Evolutionary conservation across 2,888 invertebrate genomes (phyloP).

Genomic region (Mellilla xanthometata): DNA sequence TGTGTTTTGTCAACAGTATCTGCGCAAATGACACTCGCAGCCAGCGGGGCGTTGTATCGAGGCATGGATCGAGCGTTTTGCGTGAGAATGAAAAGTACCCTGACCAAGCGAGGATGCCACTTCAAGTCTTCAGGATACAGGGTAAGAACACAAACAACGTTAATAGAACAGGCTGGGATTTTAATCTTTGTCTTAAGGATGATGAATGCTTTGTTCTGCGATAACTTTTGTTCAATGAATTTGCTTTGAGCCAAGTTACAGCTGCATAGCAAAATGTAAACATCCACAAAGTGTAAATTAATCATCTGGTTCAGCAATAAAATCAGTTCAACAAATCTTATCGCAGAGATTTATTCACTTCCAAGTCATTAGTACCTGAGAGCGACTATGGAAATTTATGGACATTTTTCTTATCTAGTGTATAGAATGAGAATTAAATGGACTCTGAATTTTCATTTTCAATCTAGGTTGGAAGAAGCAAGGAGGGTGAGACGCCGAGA

Average conservation of each 20-base stretch:
- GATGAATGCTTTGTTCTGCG: neutral
- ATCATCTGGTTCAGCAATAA: slow-evolving; percentile 22
- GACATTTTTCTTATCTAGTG: slow-evolving; percentile 63
- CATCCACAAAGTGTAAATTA: slow-evolving; percentile 9
- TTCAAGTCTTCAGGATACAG: slow-evolving; percentile 98
- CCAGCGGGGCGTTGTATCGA: slow-evolving; percentile 87
- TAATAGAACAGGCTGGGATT: neutral
- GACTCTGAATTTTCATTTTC: slow-evolving; percentile 80
- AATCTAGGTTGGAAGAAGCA: slow-evolving; percentile 77
- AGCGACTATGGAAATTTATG: slow-evolving; percentile 63
- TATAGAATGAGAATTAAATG: slow-evolving; percentile 65
- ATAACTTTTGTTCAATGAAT: neutral
- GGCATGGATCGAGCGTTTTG: slow-evolving; percentile 97
- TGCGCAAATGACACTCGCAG: slow-evolving; percentile 90
- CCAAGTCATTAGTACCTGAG: slow-evolving; percentile 39
- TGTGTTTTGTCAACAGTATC: slow-evolving; percentile 84
- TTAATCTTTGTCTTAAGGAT: neutral
- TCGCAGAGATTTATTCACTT: slow-evolving; percentile 41
- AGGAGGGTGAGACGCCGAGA: slow-evolving; percentile 65
- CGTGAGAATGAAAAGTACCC: slow-evolving; percentile 98
- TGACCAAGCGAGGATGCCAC: slow-evolving; percentile 98
- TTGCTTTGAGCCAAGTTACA: too few relatives aligned
- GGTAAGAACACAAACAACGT: slow-evolving; percentile 82
- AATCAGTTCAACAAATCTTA: slow-evolving; percentile 22
- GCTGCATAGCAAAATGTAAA: too few relatives aligned